A percentile compares a stretch with the other conserved stretches of the same genome.
Evolutionary conservation across 2,797 vertebrate species (phyloP).

Genomic region (Megalops cyprinoides): DNA sequence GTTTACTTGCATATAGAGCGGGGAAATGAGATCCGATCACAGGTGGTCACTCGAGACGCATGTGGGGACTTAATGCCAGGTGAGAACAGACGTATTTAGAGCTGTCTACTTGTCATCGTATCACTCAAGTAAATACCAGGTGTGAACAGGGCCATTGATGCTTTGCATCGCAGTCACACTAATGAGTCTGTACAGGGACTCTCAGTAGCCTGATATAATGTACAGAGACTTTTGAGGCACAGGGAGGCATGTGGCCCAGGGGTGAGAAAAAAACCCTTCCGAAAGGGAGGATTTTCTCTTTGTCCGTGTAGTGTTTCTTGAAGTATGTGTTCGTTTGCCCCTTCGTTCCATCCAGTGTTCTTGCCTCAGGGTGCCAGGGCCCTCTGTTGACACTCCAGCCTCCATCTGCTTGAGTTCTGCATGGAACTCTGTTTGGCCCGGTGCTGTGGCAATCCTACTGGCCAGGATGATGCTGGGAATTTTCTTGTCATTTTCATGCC

Average conservation of each 20-base stretch:
- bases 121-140: too few species aligned
- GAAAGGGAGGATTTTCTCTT: background rate
- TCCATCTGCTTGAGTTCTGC: background rate
- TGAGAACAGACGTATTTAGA: too few species aligned
- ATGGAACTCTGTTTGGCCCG: background rate
- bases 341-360: background rate
- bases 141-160: too few species aligned
- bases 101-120: too few species aligned
- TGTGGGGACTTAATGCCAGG: too few species aligned
- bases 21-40: too few species aligned
- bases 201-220: background rate
- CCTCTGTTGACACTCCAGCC: background rate
- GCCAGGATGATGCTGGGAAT: background rate
- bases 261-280: background rate
- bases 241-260: background rate
- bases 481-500: background rate
- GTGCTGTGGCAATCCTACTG: background rate
- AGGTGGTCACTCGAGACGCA: too few species aligned
- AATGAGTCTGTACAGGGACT: too few species aligned
- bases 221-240: background rate
- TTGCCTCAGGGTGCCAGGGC: background rate
- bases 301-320: background rate
- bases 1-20: too few species aligned
- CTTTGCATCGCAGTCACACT: too few species aligned
- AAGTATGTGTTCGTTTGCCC: background rate